phyloP scores from a whole-genome alignment of 2,113 vertebrate genomes.

The Centropus bengalensis region DNA sequence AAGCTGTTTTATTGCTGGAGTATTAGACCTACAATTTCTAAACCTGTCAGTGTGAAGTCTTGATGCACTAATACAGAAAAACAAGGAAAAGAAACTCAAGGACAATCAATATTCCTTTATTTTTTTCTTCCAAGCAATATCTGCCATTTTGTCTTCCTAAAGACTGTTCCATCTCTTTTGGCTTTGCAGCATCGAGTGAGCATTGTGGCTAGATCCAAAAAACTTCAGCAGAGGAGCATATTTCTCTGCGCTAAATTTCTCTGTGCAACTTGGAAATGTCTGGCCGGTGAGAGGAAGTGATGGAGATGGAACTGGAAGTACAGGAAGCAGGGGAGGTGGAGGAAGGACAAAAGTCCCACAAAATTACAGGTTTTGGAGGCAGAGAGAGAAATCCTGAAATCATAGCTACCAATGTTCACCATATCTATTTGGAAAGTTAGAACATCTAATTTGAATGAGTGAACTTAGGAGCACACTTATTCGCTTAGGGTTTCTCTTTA shows the following conservation, averaged over 20 bases:
- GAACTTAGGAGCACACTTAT: not conserved
- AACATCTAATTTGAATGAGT: not conserved
- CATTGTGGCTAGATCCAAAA: not conserved
- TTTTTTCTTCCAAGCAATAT: not conserved
- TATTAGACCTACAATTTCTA: not conserved
- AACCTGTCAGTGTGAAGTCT: not conserved
- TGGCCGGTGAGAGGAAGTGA: not conserved
- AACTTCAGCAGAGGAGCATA: not conserved
- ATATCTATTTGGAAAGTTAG: not conserved
- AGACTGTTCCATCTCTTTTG: not conserved
- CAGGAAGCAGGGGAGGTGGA: not conserved
- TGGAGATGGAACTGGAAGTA: not conserved
- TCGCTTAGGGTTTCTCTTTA: not conserved
- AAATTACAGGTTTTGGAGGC: not conserved
- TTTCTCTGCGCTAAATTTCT: not conserved
- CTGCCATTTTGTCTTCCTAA: not conserved
- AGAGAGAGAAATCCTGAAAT: not conserved
- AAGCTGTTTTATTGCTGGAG: not conserved
- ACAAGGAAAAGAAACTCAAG: not conserved
- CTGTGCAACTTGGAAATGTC: not conserved
- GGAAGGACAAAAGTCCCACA: not conserved
- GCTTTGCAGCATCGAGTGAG: not conserved
- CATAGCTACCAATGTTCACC: not conserved
- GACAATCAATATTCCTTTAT: not conserved
- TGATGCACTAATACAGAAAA: not conserved